These are phyloP conservation scores for Venustaconcha ellipsiformis DNA, from an alignment of 1,140 invertebrate genomes.

Conservation along the genomic window DNA sequence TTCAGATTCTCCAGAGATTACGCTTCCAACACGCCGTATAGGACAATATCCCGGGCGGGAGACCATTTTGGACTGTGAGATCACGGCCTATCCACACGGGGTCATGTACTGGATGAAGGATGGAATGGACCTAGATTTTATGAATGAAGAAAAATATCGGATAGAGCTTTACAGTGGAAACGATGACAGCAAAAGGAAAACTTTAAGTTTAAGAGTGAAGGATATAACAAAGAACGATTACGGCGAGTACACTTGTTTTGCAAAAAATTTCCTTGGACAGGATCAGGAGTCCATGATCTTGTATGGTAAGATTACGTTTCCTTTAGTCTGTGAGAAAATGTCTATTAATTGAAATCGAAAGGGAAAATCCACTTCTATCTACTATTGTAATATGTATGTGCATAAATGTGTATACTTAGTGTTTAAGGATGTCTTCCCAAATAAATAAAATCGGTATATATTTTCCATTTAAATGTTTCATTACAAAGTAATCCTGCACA, in stretches of 20 bases:
- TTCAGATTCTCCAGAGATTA: conserved; percentile 64
- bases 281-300: conserved; percentile 86
- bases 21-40: conserved; percentile 54
- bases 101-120: conserved; percentile 82
- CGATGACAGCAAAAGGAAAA: conserved; percentile 76
- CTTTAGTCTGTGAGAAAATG: too few relatives aligned
- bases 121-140: conserved; percentile 66
- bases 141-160: conserved; percentile 76
- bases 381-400: too few relatives aligned
- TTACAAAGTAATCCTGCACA: too few relatives aligned
- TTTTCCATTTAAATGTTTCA: too few relatives aligned
- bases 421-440: too few relatives aligned
- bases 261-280: conserved; percentile 64
- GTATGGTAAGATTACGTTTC: conserved; percentile 78
- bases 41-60: conserved; percentile 57
- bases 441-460: too few relatives aligned
- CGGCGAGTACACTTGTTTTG: conserved; percentile 43
- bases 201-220: conserved; percentile 41
- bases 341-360: too few relatives aligned
- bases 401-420: too few relatives aligned
- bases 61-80: conserved; percentile 83
- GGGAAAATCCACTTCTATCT: too few relatives aligned
- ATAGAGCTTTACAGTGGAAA: conserved; percentile 77
- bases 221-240: conserved; percentile 39
- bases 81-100: conserved; percentile 90